Base-by-base conservation (phyloP, 2,113 vertebrate genomes). In the Hassar affinis region DNA sequence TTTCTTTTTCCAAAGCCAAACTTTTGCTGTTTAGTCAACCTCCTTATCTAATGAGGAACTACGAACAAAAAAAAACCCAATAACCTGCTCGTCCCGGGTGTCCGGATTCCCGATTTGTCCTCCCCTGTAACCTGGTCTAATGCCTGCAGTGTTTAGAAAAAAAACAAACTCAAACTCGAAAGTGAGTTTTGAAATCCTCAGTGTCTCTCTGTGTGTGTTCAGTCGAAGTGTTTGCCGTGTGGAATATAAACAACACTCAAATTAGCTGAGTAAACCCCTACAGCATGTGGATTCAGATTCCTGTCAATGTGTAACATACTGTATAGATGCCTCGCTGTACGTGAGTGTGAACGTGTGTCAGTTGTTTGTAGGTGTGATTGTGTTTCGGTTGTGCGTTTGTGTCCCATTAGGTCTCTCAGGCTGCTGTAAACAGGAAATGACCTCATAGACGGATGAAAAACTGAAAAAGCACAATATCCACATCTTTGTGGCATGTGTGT, bases 401-500 rank as follows among this genome's bases (percentile, higher is more conserved):
- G 83, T 85, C 66, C 61, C 27, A 20, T 82, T 75, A 68, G 45
- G 51, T 82, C 62, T 82, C 72, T 84, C 81, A 81, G 27, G 71
- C 77, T 83, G 82, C 72, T 82, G 64, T 81, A 85, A 85, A 85
- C 78, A 79, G 59, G 81, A 86, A 85, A 76, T 86, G 84, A 88
- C 75, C 84, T 89, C 81, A 78, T 49, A 81, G 30, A 14, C 84
- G 56, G 80, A 64, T 22, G 69, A 54, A 87, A 76, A 57, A 90
- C 38, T 3, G 38, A 42, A 42, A 42, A 92, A 93, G 92, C 92
- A 94, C 93, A 94, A 89, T 86, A 84, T 89, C 79, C 3, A 85
- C 51, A 77, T 66, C 15, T 56, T 79, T 66, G 27, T 10, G 8
- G 42, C 56, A 74, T 66, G 38, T 80, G 30, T 64, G 18, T 69